Conservation (phyloP, 1,140 invertebrate genomes). For the Bursaphelenchus mucronatus region DNA sequence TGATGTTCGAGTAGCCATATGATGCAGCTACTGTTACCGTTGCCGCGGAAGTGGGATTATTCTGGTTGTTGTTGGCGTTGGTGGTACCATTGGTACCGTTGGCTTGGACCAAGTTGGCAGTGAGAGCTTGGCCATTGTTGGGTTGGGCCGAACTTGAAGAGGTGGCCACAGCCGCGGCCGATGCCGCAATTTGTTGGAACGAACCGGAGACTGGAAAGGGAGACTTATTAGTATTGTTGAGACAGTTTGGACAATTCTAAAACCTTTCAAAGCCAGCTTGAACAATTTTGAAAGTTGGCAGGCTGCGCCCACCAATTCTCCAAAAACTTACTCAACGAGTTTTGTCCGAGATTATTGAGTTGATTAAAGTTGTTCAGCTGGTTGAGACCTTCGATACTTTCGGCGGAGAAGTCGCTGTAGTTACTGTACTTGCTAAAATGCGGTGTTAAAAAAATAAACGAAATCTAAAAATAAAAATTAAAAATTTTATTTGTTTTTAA, state of each 20-base stretch:
- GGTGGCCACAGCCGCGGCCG: conserved; percentile 15
- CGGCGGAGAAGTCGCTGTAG: conserved; percentile 26
- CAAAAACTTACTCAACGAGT: conserved; percentile 38
- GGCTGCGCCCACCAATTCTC: too few relatives aligned
- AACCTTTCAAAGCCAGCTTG: too few relatives aligned
- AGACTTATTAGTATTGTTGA: neutral
- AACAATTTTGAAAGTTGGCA: too few relatives aligned
- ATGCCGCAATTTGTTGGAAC: conserved; percentile 46
- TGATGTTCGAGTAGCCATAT: too few relatives aligned
- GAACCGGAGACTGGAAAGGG: conserved; percentile 2
- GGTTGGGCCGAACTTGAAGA: too few relatives aligned
- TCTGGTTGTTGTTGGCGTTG: conserved; percentile 11
- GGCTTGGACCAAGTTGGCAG: conserved; percentile 10
- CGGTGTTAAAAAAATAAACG: neutral
- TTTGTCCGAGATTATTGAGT: conserved; percentile 31
- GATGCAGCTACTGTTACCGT: conserved; percentile 14
- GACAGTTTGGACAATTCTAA: too few relatives aligned
- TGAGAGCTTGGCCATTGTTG: too few relatives aligned
- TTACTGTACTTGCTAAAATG: conserved; percentile 21
- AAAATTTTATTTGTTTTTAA: conserved; percentile 22
- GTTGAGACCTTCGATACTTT: conserved; percentile 33
- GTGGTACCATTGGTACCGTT: conserved; percentile 1
- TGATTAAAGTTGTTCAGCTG: conserved; percentile 17
- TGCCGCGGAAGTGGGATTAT: conserved; percentile 20
- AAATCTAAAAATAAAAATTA: conserved; percentile 10